phyloP scores from a whole-genome alignment of 2,888 invertebrate genomes.

The Eutolmus rufibarbis region DNA sequence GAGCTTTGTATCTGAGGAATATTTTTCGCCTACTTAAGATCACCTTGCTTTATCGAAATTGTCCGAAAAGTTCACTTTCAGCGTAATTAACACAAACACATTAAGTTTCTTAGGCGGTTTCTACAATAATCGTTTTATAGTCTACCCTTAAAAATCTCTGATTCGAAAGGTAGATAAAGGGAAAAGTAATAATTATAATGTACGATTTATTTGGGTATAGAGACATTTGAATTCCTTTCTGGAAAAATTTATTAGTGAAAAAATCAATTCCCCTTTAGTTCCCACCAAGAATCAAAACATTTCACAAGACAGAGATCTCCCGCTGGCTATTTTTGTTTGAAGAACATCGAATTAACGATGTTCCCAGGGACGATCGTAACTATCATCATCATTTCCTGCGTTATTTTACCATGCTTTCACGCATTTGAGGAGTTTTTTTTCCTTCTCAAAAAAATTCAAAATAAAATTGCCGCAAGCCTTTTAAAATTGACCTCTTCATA shows the following conservation, averaged over 20 bases:
- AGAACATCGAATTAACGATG: neutral
- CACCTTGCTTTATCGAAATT: neutral
- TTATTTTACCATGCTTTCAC: neutral
- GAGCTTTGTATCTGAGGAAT: neutral
- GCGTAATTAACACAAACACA: neutral
- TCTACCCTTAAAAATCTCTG: neutral
- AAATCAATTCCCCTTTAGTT: neutral
- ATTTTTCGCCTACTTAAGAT: neutral
- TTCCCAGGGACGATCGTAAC: neutral
- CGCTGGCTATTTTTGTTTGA: neutral
- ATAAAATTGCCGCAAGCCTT: neutral
- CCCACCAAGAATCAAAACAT: neutral
- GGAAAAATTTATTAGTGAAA: neutral
- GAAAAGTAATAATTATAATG: neutral
- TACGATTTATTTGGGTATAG: neutral
- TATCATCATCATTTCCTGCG: conserved; percentile 3
- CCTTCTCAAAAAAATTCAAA: neutral
- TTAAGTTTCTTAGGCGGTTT: neutral
- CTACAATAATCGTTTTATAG: neutral
- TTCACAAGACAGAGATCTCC: conserved; percentile 1
- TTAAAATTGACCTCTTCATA: neutral
- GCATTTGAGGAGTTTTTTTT: neutral
- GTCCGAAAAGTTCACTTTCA: neutral
- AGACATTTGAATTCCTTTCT: neutral
- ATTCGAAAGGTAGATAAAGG: neutral